Conservation (phyloP, 1,140 invertebrate genomes). For the Papilio helenus region DNA sequence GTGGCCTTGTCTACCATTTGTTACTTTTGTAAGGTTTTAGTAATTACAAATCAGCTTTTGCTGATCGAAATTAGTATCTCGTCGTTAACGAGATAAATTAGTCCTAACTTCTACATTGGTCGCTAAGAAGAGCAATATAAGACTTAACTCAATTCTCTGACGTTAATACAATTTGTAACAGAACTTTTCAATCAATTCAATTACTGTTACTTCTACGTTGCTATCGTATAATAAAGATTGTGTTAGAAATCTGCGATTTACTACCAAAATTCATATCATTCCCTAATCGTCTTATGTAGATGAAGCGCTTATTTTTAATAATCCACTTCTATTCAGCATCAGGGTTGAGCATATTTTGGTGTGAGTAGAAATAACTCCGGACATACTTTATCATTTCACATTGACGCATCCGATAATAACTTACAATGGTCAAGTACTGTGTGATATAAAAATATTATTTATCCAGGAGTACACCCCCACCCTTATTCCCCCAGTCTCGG, state of each 20-base stretch:
- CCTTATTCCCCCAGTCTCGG: not conserved
- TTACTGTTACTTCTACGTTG: not conserved
- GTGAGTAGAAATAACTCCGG: not conserved
- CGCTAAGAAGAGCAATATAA: not conserved
- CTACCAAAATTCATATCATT: not conserved
- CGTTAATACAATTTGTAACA: not conserved
- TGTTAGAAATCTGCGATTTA: not conserved
- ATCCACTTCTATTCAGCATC: too few species aligned
- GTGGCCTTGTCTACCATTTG: not conserved
- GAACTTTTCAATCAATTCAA: not conserved
- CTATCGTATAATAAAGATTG: not conserved
- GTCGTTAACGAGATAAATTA: not conserved
- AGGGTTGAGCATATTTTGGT: not conserved
- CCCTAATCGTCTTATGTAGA: too few species aligned
- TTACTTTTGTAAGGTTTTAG: too few species aligned
- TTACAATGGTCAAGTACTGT: not conserved
- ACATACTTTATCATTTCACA: not conserved
- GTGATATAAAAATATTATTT: not conserved
- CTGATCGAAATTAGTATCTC: not conserved
- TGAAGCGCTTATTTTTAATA: too few species aligned
- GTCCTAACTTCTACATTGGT: not conserved
- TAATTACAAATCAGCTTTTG: too few species aligned
- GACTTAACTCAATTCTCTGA: not conserved
- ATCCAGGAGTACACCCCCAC: not conserved
- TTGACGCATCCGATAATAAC: not conserved